Base-by-base conservation (phyloP, 1,140 invertebrate species). In the Venturia canescens region DNA sequence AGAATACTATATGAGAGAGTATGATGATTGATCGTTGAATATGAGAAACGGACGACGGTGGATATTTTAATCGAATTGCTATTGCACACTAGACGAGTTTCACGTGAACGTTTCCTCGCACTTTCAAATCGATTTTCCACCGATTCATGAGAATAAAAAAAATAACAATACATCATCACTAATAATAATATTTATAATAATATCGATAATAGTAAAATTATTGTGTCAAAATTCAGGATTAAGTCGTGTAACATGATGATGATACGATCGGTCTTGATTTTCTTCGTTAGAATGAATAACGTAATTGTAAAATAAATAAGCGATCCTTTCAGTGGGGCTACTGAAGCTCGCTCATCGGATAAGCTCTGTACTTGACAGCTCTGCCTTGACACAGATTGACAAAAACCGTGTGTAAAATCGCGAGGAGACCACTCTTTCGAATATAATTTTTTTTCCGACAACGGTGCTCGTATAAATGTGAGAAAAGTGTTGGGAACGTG, bases 221-320 rank as follows among this genome's bases (percentile, higher is more conserved):
- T 44, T 44, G 7, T 44, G 2, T 44, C 13, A 11, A 53, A 53
- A 53, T 53, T 18, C 18, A 53, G 50, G 18, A 29, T 27, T 34
- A 31, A 60, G n/a, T 34, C 9, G 23, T 9, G 31, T 76, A 63
- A 76, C 21, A 53, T 26, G 18, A 60, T 26, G 18, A 60, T 21
- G 34, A 60, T 76, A 84, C 60, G 84, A 83, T 78, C 80, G 67
- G 75, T 78, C 77, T 60, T 71, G 21, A 26, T 27, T 66, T 77
- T 78, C 81, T 60, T 57, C 78, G 81, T 83, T 78, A 84, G 78
- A 83, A 79, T 86, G 86, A 84, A n/a, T n/a, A n/a, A 87, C 81
- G 81, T 90, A 88, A 87, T 85, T 86, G 84, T 89, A 87, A 88
- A 89, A 91, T 92, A 92, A 92, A 92, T 92, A 91, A 91, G 91